A percentile compares a stretch with the other conserved stretches of the same genome.
phyloP scores from a whole-genome alignment of 2,113 vertebrate species.

The Laticauda laticaudata region DNA sequence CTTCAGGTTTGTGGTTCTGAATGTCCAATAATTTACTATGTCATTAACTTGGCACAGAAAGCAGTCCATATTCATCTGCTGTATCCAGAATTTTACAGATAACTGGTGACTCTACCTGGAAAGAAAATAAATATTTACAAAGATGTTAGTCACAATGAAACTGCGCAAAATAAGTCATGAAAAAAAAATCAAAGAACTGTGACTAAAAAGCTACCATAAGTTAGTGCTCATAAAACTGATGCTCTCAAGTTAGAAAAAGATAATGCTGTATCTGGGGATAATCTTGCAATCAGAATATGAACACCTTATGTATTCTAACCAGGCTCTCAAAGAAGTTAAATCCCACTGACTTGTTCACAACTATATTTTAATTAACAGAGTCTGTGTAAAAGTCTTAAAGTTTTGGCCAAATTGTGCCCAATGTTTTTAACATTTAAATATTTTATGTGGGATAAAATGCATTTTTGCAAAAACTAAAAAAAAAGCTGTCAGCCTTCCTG shows the following conservation, averaged over 20 bases:
- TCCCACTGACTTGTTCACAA: background rate
- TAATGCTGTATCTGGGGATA: background rate
- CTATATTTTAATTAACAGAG: background rate
- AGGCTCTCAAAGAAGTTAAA: background rate
- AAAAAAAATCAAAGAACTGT: background rate
- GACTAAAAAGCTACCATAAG: background rate
- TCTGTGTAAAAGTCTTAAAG: background rate
- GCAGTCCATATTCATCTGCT: constrained; percentile 91
- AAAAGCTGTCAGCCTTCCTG: background rate
- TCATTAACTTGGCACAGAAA: constrained; percentile 86
- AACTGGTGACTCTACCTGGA: constrained; percentile 93
- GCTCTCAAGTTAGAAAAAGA: background rate
- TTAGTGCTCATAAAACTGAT: background rate
- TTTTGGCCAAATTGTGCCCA: background rate
- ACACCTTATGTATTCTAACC: background rate
- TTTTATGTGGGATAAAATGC: background rate
- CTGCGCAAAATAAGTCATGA: background rate
- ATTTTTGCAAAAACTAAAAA: too few relatives aligned
- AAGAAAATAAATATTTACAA: background rate
- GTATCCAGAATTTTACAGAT: constrained; percentile 97
- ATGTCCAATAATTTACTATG: constrained; percentile 19
- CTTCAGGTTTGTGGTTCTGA: constrained; percentile 19
- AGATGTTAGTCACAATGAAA: background rate
- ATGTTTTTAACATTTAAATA: background rate
- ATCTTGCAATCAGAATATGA: background rate